These are phyloP conservation scores for Pelagia noctiluca DNA, from an alignment of 30 jellyfish, hydroid and myxozoan genomes.

Conservation along the genomic window DNA sequence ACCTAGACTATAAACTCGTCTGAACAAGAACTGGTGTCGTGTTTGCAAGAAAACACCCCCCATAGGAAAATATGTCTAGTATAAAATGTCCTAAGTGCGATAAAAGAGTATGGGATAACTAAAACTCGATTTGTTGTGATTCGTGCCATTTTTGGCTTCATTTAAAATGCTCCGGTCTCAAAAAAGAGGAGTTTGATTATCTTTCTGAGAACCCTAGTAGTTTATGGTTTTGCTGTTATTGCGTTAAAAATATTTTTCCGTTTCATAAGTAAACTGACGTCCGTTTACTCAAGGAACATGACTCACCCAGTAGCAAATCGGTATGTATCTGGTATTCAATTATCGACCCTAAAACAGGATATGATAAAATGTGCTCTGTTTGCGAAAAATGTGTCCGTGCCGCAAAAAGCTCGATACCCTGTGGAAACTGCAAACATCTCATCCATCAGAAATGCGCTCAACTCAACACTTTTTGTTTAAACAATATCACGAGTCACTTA, in stretches of 20 bases:
- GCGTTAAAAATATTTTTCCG: neutral
- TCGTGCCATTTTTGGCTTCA: neutral
- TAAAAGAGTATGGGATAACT: neutral
- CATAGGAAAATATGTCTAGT: neutral
- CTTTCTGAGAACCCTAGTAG: neutral
- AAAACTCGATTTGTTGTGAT: neutral
- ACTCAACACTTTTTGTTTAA: neutral
- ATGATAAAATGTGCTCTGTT: neutral
- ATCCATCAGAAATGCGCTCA: slow-evolving; percentile 6
- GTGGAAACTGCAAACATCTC: slow-evolving; percentile 1
- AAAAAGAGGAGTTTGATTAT: neutral
- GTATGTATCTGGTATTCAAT: neutral
- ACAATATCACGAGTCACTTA: neutral
- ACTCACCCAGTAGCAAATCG: neutral
- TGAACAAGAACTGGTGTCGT: neutral
- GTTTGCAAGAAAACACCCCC: neutral
- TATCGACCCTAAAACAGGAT: neutral
- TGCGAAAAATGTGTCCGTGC: neutral
- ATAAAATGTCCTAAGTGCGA: neutral
- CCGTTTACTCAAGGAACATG: neutral
- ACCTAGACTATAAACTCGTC: neutral
- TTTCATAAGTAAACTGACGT: neutral
- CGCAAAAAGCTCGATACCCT: slow-evolving; percentile 8
- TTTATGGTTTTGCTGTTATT: slow-evolving; percentile 1
- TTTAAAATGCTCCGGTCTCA: neutral